Percentiles rank a stretch among this genome's conserved stretches.
Conservation (phyloP, 2,797 vertebrate genomes). For the Danionella dracula region DNA sequence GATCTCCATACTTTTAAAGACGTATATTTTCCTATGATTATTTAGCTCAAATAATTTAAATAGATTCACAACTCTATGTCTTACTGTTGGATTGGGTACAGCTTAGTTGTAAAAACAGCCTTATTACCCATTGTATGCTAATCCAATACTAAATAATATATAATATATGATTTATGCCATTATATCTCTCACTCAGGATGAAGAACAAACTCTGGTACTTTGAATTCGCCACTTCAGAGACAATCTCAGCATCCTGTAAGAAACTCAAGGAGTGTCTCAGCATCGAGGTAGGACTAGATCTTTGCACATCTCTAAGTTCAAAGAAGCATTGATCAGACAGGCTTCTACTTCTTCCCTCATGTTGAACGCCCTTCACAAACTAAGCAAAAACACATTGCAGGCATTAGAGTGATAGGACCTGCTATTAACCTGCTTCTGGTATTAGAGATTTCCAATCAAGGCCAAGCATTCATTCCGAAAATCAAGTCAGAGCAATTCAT, state of each 20-base stretch:
- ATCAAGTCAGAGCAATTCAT: conserved; percentile 12
- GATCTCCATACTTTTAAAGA: too few species aligned
- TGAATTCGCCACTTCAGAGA: conserved; percentile 90
- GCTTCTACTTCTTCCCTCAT: not conserved
- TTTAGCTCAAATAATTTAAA: too few species aligned
- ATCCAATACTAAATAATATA: too few species aligned
- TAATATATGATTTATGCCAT: too few species aligned
- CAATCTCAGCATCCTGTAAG: conserved; percentile 87
- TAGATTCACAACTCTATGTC: too few species aligned
- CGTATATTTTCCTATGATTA: too few species aligned
- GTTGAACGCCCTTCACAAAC: conserved; percentile 10
- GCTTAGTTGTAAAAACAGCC: too few species aligned
- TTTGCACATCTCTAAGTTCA: not conserved
- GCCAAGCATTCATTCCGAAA: conserved; percentile 3
- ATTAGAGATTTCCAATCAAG: conserved; percentile 13
- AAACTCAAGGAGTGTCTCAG: conserved; percentile 79
- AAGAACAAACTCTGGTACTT: conserved; percentile 97
- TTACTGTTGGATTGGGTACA: too few species aligned
- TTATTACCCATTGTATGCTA: too few species aligned
- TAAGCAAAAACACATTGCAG: not conserved
- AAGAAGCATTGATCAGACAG: not conserved
- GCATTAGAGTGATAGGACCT: conserved; percentile 15
- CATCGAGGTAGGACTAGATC: conserved; percentile 71
- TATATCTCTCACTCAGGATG: conserved; percentile 65
- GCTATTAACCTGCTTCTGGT: conserved; percentile 1